phyloP scores from a whole-genome alignment of 2,888 invertebrate species.

The Carpatolechia fugitivella region DNA sequence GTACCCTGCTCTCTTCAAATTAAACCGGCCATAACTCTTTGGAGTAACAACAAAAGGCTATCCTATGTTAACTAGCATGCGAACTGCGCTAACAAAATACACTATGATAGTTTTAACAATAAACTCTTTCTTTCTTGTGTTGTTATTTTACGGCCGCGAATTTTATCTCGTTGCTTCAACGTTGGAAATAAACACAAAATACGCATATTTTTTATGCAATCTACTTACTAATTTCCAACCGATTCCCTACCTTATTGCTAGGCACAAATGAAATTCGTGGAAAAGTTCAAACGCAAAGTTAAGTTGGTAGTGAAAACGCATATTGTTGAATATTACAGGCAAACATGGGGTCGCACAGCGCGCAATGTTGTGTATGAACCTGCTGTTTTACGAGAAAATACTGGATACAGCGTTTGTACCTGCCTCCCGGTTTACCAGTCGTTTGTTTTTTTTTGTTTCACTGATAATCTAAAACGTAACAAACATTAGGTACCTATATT shows the following conservation, averaged over 20 bases:
- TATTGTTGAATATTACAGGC: slow-evolving; percentile 58
- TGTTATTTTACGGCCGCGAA: slow-evolving; percentile 60
- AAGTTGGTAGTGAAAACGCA: slow-evolving; percentile 42
- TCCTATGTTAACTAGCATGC: slow-evolving; percentile 43
- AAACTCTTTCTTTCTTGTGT: slow-evolving; percentile 49
- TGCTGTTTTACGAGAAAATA: slow-evolving; percentile 52
- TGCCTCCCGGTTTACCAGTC: not conserved
- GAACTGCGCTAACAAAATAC: slow-evolving; percentile 35
- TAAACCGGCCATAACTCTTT: slow-evolving; percentile 41
- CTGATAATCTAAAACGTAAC: slow-evolving; percentile 8
- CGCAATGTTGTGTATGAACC: slow-evolving; percentile 56
- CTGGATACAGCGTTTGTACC: slow-evolving; percentile 39
- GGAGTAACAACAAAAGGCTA: slow-evolving; percentile 35
- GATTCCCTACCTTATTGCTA: slow-evolving; percentile 44
- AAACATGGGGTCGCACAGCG: slow-evolving; percentile 57
- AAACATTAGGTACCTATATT: too few species aligned
- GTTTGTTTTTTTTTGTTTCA: slow-evolving; percentile 23
- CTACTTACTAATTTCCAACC: slow-evolving; percentile 40
- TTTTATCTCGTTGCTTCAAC: slow-evolving; percentile 60
- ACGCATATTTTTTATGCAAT: not conserved
- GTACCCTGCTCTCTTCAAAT: slow-evolving; percentile 38
- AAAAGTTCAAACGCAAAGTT: slow-evolving; percentile 16
- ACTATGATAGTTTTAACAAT: slow-evolving; percentile 53
- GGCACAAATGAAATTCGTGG: slow-evolving; percentile 15
- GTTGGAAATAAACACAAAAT: slow-evolving; percentile 55